Conservation (phyloP, 2,797 vertebrate genomes). For the Peromyscus eremicus region DNA sequence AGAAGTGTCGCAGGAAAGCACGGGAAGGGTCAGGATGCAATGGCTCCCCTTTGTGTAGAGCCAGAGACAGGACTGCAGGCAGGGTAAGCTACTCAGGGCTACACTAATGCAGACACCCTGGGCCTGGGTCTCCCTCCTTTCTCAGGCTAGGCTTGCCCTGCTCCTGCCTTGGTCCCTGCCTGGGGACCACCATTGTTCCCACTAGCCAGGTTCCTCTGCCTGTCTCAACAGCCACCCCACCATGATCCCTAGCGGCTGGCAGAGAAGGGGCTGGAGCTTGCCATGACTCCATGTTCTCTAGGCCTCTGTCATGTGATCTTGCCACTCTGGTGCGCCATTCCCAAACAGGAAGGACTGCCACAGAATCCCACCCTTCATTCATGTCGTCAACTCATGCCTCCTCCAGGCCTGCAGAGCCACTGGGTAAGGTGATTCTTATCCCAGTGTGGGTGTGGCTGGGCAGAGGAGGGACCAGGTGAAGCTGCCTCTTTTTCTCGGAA, state of each 20-base stretch:
- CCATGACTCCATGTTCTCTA: not conserved
- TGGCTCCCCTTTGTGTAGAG: not conserved
- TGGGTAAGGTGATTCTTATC: not conserved
- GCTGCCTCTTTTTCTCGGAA: slow-evolving; percentile 4
- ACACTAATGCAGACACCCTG: fast-evolving
- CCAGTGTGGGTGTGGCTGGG: not conserved
- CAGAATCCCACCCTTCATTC: not conserved
- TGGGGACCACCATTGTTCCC: not conserved
- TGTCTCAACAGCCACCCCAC: not conserved
- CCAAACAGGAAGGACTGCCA: not conserved
- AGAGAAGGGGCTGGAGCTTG: not conserved
- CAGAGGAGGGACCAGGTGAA: not conserved
- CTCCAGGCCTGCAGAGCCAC: not conserved
- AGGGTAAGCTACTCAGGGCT: not conserved
- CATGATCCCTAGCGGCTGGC: not conserved
- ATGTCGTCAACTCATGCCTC: fast-evolving
- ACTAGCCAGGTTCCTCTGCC: fast-evolving
- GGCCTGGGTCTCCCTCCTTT: not conserved
- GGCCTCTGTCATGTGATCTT: not conserved
- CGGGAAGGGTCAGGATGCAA: not conserved
- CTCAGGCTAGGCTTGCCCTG: too few relatives aligned
- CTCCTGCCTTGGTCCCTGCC: not conserved
- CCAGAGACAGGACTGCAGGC: not conserved
- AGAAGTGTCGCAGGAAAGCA: not conserved
- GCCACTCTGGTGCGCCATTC: not conserved